phyloP scores from a whole-genome alignment of 2,797 vertebrate genomes.

The Onychomys arenicola region DNA sequence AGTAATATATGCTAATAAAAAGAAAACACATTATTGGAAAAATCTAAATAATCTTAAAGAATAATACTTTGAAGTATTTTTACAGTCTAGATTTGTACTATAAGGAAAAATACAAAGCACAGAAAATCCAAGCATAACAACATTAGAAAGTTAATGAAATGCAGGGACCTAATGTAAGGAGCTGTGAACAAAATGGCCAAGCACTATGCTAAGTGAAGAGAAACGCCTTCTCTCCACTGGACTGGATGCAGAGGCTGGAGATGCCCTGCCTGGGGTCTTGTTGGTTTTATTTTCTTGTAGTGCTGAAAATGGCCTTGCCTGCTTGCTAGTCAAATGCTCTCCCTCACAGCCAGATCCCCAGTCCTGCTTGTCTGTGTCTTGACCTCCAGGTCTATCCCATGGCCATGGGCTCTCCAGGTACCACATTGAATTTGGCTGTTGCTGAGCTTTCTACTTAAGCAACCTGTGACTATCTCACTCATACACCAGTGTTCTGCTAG shows the following conservation, averaged over 20 bases:
- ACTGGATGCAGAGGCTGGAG: not conserved
- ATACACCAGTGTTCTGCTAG: not conserved
- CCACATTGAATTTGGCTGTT: not conserved
- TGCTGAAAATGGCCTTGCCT: not conserved
- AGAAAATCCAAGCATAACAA: slow-evolving; percentile 31
- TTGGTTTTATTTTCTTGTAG: not conserved
- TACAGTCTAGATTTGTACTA: not conserved
- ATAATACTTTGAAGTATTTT: not conserved
- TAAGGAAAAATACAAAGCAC: not conserved
- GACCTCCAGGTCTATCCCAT: not conserved
- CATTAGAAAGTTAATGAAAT: not conserved
- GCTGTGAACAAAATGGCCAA: not conserved
- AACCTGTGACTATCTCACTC: not conserved
- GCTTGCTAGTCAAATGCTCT: not conserved
- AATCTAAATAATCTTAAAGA: slow-evolving; percentile 42
- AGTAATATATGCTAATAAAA: not conserved
- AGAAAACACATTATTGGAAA: not conserved
- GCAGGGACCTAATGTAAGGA: not conserved
- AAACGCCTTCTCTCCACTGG: fast-evolving
- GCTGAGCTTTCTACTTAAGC: not conserved
- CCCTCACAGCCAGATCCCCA: not conserved
- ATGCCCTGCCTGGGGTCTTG: not conserved
- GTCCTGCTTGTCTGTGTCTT: not conserved
- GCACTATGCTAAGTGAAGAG: not conserved
- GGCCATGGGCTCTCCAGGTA: not conserved